phyloP scores from a whole-genome alignment of 2,797 vertebrate genomes.

The Telmatherina bonti region DNA sequence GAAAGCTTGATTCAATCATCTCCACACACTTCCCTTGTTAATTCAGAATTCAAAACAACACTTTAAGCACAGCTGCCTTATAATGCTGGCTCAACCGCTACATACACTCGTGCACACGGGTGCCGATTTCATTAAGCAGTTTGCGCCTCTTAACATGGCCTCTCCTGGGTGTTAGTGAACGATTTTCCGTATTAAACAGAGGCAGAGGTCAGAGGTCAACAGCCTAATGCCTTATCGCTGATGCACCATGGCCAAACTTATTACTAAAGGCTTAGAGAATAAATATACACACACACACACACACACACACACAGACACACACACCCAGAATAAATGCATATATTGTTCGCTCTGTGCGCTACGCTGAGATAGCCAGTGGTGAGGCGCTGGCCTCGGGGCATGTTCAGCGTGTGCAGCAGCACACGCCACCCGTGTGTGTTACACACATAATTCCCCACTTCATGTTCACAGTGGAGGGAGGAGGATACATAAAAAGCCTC shows the following conservation, averaged over 20 bases:
- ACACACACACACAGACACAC: too few species aligned
- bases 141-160: slow-evolving; percentile 65
- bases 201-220: slow-evolving; percentile 76
- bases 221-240: slow-evolving; percentile 84
- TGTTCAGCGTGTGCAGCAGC: slow-evolving; percentile 71
- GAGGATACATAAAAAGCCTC: slow-evolving; percentile 31
- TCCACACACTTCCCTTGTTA: slow-evolving; percentile 35
- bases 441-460: slow-evolving; percentile 18
- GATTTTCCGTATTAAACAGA: slow-evolving; percentile 73
- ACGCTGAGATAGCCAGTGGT: slow-evolving; percentile 68
- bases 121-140: slow-evolving; percentile 69
- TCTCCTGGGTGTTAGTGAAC: slow-evolving; percentile 72
- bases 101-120: slow-evolving; percentile 38
- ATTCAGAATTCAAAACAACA: slow-evolving; percentile 46
- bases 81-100: slow-evolving; percentile 35
- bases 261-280: slow-evolving; percentile 74
- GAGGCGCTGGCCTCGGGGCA: slow-evolving; percentile 78
- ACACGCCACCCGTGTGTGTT: slow-evolving; percentile 39
- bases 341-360: slow-evolving; percentile 49
- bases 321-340: slow-evolving; percentile 66
- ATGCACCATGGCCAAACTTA: slow-evolving; percentile 81
- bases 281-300: slow-evolving; percentile 58
- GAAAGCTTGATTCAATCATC: slow-evolving; percentile 36
- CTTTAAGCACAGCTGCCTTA: slow-evolving; percentile 64
- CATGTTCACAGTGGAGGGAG: slow-evolving; percentile 9